Evolutionary conservation across 2,888 invertebrate genomes (phyloP).

Genomic region (Andrena bicolor): DNA sequence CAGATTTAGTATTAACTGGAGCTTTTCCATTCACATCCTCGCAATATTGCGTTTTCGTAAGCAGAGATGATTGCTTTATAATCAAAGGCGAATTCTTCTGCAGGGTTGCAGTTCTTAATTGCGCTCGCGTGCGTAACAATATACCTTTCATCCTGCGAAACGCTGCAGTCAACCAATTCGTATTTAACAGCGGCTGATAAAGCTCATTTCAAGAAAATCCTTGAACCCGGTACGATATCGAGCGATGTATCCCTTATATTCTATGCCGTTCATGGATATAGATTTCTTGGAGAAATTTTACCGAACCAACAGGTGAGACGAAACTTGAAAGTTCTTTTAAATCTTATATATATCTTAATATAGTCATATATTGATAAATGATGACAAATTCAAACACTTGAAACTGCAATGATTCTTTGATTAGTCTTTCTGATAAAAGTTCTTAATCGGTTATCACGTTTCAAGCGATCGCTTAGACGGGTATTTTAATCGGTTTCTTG

Average conservation of each 20-base stretch:
- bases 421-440: constrained; percentile 84
- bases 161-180: constrained; percentile 79
- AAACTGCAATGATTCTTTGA: constrained; percentile 79
- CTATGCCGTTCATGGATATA: constrained; percentile 91
- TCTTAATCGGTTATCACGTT: background rate
- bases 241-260: constrained; percentile 89
- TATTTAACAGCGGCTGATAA: constrained; percentile 80
- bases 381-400: constrained; percentile 76
- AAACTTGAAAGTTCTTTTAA: background rate
- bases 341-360: background rate
- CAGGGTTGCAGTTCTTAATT: constrained; percentile 45
- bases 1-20: background rate
- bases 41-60: background rate
- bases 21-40: background rate
- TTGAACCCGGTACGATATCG: constrained; percentile 79
- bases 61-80: background rate
- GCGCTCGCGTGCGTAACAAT: constrained; percentile 1
- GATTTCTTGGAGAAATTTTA: constrained; percentile 88
- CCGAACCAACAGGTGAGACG: constrained; percentile 84
- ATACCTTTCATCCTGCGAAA: constrained; percentile 64
- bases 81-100: constrained; percentile 8
- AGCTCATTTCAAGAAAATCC: constrained; percentile 77
- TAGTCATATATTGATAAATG: constrained; percentile 57
- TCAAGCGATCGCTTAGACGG: background rate
- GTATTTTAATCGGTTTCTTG: background rate